A percentile compares a stretch with the other conserved stretches of the same genome.
phyloP scores from a whole-genome alignment of 2,113 vertebrate species.

The Parus major region DNA sequence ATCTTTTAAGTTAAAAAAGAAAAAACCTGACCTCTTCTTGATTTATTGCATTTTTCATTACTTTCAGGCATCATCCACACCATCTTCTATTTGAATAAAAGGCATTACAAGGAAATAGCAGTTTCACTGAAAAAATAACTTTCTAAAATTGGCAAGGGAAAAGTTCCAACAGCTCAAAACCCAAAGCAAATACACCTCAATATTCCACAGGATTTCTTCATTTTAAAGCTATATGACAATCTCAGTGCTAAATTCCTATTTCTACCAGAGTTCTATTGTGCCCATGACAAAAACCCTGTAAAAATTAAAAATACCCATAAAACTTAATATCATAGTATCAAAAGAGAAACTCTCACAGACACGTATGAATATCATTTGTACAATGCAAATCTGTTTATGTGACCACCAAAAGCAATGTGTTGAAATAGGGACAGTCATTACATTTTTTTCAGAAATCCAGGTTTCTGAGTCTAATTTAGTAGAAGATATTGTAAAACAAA shows the following conservation, averaged over 20 bases:
- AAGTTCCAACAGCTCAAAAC: background rate
- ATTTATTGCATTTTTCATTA: background rate
- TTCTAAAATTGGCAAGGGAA: background rate
- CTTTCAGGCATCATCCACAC: background rate
- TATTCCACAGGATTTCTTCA: background rate
- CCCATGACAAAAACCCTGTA: background rate
- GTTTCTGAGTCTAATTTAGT: background rate
- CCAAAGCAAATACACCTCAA: background rate
- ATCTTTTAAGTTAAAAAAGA: background rate
- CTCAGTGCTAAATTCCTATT: background rate
- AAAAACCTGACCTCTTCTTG: fast-evolving
- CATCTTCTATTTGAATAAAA: background rate
- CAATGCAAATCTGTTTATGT: background rate
- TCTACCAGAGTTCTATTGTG: background rate
- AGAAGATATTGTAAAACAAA: background rate
- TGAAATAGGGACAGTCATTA: background rate
- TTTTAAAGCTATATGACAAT: background rate
- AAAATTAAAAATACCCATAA: background rate
- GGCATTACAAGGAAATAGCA: background rate
- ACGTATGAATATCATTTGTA: background rate
- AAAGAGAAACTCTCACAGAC: background rate
- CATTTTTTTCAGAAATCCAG: background rate
- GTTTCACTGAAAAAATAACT: background rate
- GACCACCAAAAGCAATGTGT: background rate
- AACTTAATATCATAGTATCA: background rate